Base-by-base conservation (phyloP, 2,797 vertebrate genomes). In the Pangasius macronema region DNA sequence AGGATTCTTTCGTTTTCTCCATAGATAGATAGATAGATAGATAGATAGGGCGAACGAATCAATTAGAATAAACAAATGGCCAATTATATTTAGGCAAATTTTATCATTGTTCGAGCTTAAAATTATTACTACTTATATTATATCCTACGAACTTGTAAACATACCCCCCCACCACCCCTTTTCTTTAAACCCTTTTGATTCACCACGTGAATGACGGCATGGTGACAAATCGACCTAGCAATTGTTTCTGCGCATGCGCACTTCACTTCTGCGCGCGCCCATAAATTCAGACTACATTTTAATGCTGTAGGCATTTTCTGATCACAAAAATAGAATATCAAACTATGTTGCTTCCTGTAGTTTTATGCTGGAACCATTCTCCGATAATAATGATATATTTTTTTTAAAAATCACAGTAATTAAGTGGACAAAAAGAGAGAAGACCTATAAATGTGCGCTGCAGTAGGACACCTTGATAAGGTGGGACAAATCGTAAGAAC, bases 11-110 rank as follows among this genome's bases (percentile, higher is more conserved):
- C n/a, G 63, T 67, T n/a, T 30, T 67, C n/a, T 42, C 6, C 36
- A 75, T 51, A 49, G 24, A 77, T 77, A 33, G 49, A 77, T 77
- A 53, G 49, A 77, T 77, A 55, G 49, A 77, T 77, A 55, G 49
- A 77, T 77, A 20, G n/a, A 55, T 77, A 7, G 46, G 4, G 3
- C 2, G 68, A 72, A n/a, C 10, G 65, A 67, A 16, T 18, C 14
- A 68, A 39, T 22, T 13, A 2, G 27, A 75, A 16, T 51, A 51
- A 75, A n/a, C 73, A 53, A 77, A 18, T 51, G 20, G 6, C 6
- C 39, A 70, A 8, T 10, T 75, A 75, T 27, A 77, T 30, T 51
- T 51, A 30, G 5, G 5, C 7, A 33, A 24, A 33, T 55, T 11
- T 1, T 9, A 20, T 9, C 2, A 0, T 18, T 77, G 16, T 11